Percentiles rank a stretch among this genome's conserved stretches.
phyloP scores from a whole-genome alignment of 2,888 invertebrate genomes.

The Parthenolecanium corni region DNA sequence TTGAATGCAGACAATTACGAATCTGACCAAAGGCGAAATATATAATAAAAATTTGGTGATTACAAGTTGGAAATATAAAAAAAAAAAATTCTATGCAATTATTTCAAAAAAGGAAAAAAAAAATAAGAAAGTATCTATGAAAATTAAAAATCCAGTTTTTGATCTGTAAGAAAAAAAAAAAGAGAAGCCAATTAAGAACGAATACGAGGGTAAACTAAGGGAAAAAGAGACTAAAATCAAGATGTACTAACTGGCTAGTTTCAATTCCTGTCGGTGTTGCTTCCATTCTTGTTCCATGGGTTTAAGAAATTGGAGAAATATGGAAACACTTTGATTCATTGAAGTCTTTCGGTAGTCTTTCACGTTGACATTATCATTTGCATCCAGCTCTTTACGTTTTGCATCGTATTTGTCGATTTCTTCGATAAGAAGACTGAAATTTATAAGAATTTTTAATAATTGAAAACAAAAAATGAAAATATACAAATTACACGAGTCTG shows the following conservation, averaged over 20 bases:
- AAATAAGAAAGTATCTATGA: too few relatives aligned
- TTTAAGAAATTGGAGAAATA: constrained; percentile 62
- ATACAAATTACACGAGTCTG: too few relatives aligned
- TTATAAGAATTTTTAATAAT: constrained; percentile 11
- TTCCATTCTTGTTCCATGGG: constrained; percentile 44
- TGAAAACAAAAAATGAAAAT: too few relatives aligned
- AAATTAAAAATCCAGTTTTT: too few relatives aligned
- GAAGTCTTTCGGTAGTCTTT: constrained; percentile 67
- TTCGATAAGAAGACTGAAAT: constrained; percentile 46
- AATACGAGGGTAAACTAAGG: neutral
- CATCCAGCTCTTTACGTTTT: constrained; percentile 42
- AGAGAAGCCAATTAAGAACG: neutral
- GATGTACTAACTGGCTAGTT: neutral
- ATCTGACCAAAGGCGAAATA: too few relatives aligned
- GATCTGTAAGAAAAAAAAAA: neutral
- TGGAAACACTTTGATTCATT: constrained; percentile 51
- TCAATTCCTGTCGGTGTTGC: too few relatives aligned
- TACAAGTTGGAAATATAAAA: too few relatives aligned
- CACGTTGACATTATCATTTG: constrained; percentile 37
- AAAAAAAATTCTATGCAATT: too few relatives aligned
- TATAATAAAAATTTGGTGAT: too few relatives aligned
- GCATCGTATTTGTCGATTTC: constrained; percentile 54
- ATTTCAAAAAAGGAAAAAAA: too few relatives aligned
- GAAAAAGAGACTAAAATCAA: neutral
- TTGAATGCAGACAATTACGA: too few relatives aligned